Base-by-base conservation (phyloP, 2,888 invertebrate species). In the Fragum fragum region DNA sequence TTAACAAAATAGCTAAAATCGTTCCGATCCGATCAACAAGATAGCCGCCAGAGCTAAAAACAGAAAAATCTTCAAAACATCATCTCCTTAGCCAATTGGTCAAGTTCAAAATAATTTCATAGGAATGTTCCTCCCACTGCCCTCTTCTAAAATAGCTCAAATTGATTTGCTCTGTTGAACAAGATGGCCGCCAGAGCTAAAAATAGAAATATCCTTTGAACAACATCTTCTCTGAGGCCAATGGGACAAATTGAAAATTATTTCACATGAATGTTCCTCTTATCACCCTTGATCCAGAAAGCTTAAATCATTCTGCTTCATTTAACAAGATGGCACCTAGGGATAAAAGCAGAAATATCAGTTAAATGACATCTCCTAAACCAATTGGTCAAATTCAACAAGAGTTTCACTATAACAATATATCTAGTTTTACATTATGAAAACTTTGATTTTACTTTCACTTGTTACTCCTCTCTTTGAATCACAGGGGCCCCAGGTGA, bases 301-400 rank as follows among this genome's bases (percentile, higher is more conserved):
- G 47, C 47, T 47, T 16, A 14, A 47, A 47, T 47, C 47, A 47
- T 47, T 47, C 47, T 47, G 47, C 18, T 47, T 47, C 47, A 47
- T n/a, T 47, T 18, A 47, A n/a, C 47, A 47, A 47, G 47, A 9
- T 47, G 47, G 47, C 47, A 9, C 7, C 47, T 16, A 47, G 47
- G 47, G 47, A 47, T 47, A 47, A 47, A 47, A 47, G 47, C 47
- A 47, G n/a, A 63, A 63, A 63, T 63, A 63, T 63, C 26, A n/a
- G 29, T 32, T 32, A 63, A 26, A 63, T 28, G 63, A 63, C 63
- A 63, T 63, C n/a, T 63, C 29, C n/a, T 32, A 63, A 14, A 16
- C 63, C 29, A 36, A n/a, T 28, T n/a, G 63, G 29, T 47, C 5
- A 47, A 47, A 47, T 47, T 47, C 5, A 47, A 47, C 47, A 47